These are phyloP conservation scores for Lasaia peninsularis DNA, from an alignment of 1,140 invertebrate species.

Conservation along the genomic window DNA sequence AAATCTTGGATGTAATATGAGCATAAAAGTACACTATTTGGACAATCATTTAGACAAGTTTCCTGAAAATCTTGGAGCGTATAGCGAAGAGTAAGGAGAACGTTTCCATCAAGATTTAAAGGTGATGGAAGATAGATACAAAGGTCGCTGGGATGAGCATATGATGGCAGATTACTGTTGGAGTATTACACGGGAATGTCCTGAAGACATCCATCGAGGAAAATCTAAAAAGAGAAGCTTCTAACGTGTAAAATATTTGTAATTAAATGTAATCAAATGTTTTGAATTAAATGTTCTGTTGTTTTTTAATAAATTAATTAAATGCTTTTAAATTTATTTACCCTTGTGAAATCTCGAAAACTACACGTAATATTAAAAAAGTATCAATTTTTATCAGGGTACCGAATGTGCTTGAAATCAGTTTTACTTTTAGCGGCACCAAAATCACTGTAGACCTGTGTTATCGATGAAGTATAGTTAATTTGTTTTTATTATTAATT, in stretches of 20 bases:
- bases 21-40: slow-evolving; percentile 3
- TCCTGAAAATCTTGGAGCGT: slow-evolving; percentile 8
- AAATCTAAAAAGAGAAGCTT: slow-evolving; percentile 14
- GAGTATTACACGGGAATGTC: slow-evolving; percentile 3
- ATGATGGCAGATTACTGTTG: neutral
- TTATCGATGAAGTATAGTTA: no score
- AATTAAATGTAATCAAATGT: slow-evolving; percentile 13
- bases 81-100: slow-evolving; percentile 9
- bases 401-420: slow-evolving; percentile 15
- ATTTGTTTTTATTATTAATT: no score
- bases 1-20: slow-evolving; percentile 14
- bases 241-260: slow-evolving; percentile 9
- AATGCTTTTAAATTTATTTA: slow-evolving; percentile 8
- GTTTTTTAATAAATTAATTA: slow-evolving; percentile 9
- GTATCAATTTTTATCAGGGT: slow-evolving; percentile 13
- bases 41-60: slow-evolving; percentile 4
- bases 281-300: slow-evolving; percentile 12
- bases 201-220: neutral
- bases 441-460: slow-evolving; percentile 14
- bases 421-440: slow-evolving; percentile 16
- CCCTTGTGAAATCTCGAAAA: no score
- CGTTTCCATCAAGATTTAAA: no score
- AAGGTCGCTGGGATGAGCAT: slow-evolving; percentile 2
- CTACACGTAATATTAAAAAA: no score
- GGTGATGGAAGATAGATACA: no score